A percentile compares a stretch with the other conserved stretches of the same genome.
Conservation (phyloP, 2,113 vertebrate genomes). For the Campylomormyrus tamandua region DNA sequence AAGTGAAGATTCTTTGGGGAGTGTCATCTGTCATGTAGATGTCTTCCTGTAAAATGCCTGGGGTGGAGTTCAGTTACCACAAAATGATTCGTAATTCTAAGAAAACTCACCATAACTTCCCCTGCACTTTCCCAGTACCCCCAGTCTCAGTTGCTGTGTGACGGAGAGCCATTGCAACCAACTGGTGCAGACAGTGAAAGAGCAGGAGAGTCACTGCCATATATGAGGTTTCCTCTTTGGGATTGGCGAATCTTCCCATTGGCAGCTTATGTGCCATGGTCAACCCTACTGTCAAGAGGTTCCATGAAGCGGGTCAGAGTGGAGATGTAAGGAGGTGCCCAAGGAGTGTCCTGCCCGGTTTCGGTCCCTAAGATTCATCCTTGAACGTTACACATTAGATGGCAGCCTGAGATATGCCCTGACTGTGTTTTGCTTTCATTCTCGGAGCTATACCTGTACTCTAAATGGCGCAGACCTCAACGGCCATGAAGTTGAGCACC, state of each 20-base stretch:
- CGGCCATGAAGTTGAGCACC: neutral
- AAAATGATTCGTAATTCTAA: neutral
- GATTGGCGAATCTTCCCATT: neutral
- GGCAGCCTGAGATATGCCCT: neutral
- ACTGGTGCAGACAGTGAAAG: neutral
- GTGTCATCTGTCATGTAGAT: neutral
- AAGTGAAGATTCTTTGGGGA: neutral
- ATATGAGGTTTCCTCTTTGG: neutral
- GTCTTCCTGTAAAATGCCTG: neutral
- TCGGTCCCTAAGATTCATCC: neutral
- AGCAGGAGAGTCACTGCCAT: neutral
- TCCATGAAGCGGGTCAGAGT: neutral
- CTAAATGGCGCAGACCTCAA: neutral
- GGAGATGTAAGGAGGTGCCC: neutral
- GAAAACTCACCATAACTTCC: neutral
- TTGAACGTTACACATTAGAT: neutral
- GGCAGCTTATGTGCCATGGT: neutral
- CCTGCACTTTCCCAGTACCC: neutral
- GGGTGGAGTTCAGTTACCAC: neutral
- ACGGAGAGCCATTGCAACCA: neutral
- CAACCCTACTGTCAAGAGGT: neutral
- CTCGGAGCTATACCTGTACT: neutral
- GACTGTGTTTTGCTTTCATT: conserved; percentile 18
- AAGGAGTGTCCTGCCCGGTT: neutral
- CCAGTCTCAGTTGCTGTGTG: neutral